Evolutionary conservation across 2,888 invertebrate species (phyloP).

Genomic region (Stenodera caucasica): DNA sequence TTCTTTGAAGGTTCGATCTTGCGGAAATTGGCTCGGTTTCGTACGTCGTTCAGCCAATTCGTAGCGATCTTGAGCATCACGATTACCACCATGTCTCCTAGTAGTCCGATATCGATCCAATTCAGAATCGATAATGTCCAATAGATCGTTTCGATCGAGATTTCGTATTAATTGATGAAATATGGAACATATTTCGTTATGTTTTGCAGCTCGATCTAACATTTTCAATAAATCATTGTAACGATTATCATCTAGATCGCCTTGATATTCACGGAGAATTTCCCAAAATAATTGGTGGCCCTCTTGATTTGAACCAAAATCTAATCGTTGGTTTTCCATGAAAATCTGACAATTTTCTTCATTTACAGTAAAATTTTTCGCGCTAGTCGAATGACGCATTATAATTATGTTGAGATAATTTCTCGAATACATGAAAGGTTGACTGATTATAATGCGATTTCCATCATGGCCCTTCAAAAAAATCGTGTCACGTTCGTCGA

Average conservation of each 20-base stretch:
- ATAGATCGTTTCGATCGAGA: background rate
- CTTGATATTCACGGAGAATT: background rate
- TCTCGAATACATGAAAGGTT: too few relatives aligned
- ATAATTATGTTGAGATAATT: too few relatives aligned
- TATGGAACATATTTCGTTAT: background rate
- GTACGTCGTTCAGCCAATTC: too few relatives aligned
- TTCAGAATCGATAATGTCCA: background rate
- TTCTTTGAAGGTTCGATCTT: too few relatives aligned
- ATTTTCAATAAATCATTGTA: background rate
- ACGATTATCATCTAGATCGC: background rate
- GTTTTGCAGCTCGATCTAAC: background rate
- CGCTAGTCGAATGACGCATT: too few relatives aligned
- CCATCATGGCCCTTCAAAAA: too few relatives aligned
- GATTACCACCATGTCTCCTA: background rate
- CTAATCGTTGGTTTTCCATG: background rate
- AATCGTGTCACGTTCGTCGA: too few relatives aligned
- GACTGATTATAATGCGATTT: too few relatives aligned
- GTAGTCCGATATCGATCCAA: background rate
- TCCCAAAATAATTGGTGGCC: background rate
- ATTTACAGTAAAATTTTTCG: background rate
- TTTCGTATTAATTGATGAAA: background rate
- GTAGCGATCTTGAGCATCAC: too few relatives aligned
- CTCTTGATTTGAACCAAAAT: background rate
- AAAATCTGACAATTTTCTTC: background rate
- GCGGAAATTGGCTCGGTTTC: too few relatives aligned